These are phyloP conservation scores for Pinna nobilis DNA, from an alignment of 1,140 invertebrate genomes.

Conservation along the genomic window DNA sequence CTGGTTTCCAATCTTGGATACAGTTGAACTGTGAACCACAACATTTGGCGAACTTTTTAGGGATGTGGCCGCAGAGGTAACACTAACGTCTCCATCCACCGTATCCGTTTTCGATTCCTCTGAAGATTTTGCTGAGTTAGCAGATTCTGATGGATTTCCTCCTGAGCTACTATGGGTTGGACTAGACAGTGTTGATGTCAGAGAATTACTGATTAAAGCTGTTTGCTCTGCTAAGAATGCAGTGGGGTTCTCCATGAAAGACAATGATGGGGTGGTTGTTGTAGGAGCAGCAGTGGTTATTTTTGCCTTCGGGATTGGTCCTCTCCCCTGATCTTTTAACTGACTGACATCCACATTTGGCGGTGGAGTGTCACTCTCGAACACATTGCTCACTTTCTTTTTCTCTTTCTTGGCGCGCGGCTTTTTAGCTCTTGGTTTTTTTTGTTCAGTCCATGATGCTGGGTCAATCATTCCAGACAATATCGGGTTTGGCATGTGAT, in stretches of 20 bases:
- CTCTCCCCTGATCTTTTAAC: constrained; percentile 53
- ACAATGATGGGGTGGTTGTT: constrained; percentile 73
- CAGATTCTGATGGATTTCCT: constrained; percentile 3
- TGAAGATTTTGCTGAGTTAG: constrained; percentile 5
- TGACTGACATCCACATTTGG: constrained; percentile 63
- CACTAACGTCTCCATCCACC: constrained; percentile 26
- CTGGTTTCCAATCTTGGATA: neutral
- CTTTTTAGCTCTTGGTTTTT: constrained; percentile 21
- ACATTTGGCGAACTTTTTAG: constrained; percentile 6
- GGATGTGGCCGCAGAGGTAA: neutral
- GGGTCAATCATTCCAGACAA: constrained; percentile 9
- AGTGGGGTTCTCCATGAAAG: constrained; percentile 91
- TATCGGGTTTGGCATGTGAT: constrained; percentile 10
- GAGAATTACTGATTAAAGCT: constrained; percentile 70
- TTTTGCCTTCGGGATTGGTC: constrained; percentile 53
- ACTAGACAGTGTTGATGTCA: constrained; percentile 52
- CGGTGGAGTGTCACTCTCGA: constrained; percentile 61
- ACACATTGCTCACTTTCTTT: constrained; percentile 55
- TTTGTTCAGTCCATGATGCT: constrained; percentile 9
- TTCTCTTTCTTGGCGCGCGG: constrained; percentile 45
- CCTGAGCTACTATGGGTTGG: constrained; percentile 17
- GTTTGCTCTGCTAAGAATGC: constrained; percentile 81
- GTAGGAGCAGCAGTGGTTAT: constrained; percentile 29
- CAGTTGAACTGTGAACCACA: constrained; percentile 21
- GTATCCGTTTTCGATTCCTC: constrained; percentile 22